Conservation (phyloP, 2,888 invertebrate genomes). For the Watsonalla binaria region DNA sequence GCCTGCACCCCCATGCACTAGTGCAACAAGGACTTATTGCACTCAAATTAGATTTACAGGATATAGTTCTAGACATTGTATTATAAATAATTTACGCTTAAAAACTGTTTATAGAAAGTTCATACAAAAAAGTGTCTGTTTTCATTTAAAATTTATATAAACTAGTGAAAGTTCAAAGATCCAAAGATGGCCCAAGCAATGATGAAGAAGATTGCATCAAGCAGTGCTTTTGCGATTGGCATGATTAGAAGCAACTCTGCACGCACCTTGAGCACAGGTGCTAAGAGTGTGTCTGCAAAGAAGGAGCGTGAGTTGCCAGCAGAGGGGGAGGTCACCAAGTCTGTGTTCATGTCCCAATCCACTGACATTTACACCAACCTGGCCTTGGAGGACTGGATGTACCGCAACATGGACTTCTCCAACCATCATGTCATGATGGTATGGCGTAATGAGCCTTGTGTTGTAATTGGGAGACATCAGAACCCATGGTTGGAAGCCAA, state of each 20-base stretch:
- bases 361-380: slow-evolving; percentile 94
- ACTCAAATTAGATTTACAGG: slow-evolving; percentile 34
- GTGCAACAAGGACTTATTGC: slow-evolving; percentile 41
- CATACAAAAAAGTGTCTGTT: slow-evolving; percentile 75
- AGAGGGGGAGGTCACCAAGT: slow-evolving; percentile 83
- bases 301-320: slow-evolving; percentile 47
- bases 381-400: slow-evolving; percentile 98
- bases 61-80: slow-evolving; percentile 26
- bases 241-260: slow-evolving; percentile 58
- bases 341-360: slow-evolving; percentile 95
- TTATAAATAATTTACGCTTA: slow-evolving; percentile 51
- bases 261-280: slow-evolving; percentile 46
- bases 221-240: slow-evolving; percentile 58
- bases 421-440: slow-evolving; percentile 91
- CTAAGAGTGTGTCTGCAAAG: slow-evolving; percentile 39
- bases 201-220: slow-evolving; percentile 60
- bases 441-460: slow-evolving; percentile 96
- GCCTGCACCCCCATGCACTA: slow-evolving; percentile 54
- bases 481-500: slow-evolving; percentile 98
- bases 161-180: slow-evolving; percentile 24
- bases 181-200: slow-evolving; percentile 69
- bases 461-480: slow-evolving; percentile 97
- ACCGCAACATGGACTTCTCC: slow-evolving; percentile 89
- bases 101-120: slow-evolving; percentile 49
- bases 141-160: slow-evolving; percentile 19